Evolutionary conservation across 2,113 vertebrate genomes (phyloP).

Genomic region (Sorex fumeus): DNA sequence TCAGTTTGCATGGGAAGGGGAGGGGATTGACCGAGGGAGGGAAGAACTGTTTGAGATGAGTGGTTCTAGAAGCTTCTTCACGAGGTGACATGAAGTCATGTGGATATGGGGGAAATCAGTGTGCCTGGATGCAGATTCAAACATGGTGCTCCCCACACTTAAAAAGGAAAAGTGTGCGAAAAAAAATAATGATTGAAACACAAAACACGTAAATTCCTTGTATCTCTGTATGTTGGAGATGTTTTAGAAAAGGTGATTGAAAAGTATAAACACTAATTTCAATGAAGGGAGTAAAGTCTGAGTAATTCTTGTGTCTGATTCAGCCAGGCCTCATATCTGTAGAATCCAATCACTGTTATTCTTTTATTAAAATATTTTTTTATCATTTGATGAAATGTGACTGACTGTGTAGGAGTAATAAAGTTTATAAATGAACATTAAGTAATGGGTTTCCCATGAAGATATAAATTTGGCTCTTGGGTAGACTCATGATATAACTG

Average conservation of each 20-base stretch:
- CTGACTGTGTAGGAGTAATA: neutral
- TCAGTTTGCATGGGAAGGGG: neutral
- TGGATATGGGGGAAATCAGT: neutral
- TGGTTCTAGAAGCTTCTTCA: neutral
- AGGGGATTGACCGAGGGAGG: neutral
- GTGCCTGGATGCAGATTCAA: neutral
- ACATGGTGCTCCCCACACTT: neutral
- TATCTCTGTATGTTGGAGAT: neutral
- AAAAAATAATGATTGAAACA: constrained; percentile 5
- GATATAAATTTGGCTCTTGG: neutral
- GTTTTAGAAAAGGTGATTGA: neutral
- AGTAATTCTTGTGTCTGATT: neutral
- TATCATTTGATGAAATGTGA: neutral
- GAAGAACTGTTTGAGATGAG: neutral
- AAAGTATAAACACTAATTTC: neutral
- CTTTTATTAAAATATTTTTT: constrained; percentile 2
- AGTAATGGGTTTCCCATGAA: neutral
- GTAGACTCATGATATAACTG: neutral
- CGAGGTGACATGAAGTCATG: neutral
- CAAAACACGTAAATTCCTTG: neutral
- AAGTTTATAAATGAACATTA: neutral
- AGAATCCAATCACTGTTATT: neutral
- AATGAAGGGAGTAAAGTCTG: neutral
- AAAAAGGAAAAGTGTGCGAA: neutral
- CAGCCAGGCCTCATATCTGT: neutral